Evolutionary conservation across 2,797 vertebrate genomes (phyloP), one percentile per base, ranked within the genome.

Genomic region (Cetoscarus ocellatus): DNA sequence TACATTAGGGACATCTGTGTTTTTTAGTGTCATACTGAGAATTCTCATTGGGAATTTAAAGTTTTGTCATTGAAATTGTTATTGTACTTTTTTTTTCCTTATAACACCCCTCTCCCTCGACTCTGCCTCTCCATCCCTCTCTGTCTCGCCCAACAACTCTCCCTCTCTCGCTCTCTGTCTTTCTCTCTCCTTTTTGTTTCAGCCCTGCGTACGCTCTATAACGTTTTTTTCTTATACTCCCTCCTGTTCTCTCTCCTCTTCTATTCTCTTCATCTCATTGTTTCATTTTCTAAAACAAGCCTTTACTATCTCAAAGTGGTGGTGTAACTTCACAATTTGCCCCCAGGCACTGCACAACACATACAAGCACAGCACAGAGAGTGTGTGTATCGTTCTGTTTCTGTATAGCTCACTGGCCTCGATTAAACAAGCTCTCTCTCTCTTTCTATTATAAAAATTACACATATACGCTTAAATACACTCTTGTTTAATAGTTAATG

Each of bases 71-170:
- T 38, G 68, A 55, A 38, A 11, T 5, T 17, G 18, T 43, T 35
- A n/a, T n/a, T n/a, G n/a, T n/a, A n/a, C n/a, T n/a, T 54, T 35
- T 35, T 34, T 55, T 35, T 39, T 48, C 17, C 55, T 19, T 36
- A 11, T 63, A 34, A 3, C 52, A 8, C 49, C 42, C 8, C 7
- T 44, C 15, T 40, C 73, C 39, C 49, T 51, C 3, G 5, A 11
- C 56, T 70, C 39, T 58, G 13, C n/a, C n/a, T n/a, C n/a, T n/a
- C n/a, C 38, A 74, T 68, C 61, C 15, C 47, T 42, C 40, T 52
- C n/a, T 75, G 52, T 73, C 68, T 82, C 18, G 5, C 38, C 67
- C 42, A 67, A 52, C 17, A 8, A 15, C 43, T 53, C 58, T 44
- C 56, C 61, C 51, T 53, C 6, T 56, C 43, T 55, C 53, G 40